Base-by-base conservation (phyloP, 2,888 invertebrate species). In the Nomada ruficornis region DNA sequence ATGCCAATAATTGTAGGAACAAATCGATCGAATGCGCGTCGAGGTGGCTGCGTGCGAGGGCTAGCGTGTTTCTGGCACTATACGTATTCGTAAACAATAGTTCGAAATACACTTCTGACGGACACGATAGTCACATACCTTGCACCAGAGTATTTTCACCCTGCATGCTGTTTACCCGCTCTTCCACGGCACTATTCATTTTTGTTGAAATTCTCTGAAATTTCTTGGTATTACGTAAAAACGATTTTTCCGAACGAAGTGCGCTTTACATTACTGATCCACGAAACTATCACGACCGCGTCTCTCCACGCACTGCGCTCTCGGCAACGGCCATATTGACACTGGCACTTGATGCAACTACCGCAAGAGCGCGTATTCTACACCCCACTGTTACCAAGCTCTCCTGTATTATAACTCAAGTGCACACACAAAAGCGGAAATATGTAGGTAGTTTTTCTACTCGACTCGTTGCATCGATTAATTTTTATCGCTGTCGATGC, bases 281-380 rank as follows among this genome's bases (percentile, higher is more conserved):
- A 80, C 57, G 64, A 64, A 83, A 81, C 86, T 86, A 86, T 64
- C 82, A 79, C 82, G 69, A 73, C 80, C 80, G 85, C 81, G 84
- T 87, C 81, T 70, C 72, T 80, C 77, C 80, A 47, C 80, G 62
- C 54, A 86, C 82, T 87, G 81, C 70, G 72, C 71, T 79, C 83
- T 55, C 86, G 52, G 73, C 81, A 81, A 89, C 89, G 89, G 89
- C 90, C 91, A 91, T 90, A 89, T 91, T 90, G 89, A 89, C 78
- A 91, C 90, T 90, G 88, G 55, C 80, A 80, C 76, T 89, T 85
- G 79, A 20, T 15, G 72, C 77, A 67, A 60, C 73, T 54, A 69
- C 87, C 89, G 86, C 84, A 60, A 86, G 87, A 83, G 83, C 75
- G 86, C 89, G 89, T 86, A 15, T 47, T 50, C 44, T 44, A 29